Percentiles rank a stretch among this genome's conserved stretches.
Evolutionary conservation across 2,797 vertebrate species (phyloP).

Genomic region (Catamblyrhynchus diadema): DNA sequence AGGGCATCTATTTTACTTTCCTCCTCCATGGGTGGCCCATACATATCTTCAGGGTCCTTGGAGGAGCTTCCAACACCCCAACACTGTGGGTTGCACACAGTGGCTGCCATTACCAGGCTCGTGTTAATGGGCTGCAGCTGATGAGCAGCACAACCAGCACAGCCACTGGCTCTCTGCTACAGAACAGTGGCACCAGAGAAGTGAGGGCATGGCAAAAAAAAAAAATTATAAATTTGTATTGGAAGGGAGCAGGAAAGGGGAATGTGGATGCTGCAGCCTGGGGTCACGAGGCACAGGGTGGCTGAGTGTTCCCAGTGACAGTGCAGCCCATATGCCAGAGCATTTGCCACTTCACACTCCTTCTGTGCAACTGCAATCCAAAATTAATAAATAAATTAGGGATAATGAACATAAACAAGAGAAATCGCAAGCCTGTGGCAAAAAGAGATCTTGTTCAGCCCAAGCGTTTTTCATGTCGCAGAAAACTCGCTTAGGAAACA

Average conservation of each 20-base stretch:
- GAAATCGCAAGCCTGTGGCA: background rate
- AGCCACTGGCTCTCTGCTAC: background rate
- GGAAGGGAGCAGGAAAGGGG: background rate
- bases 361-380: background rate
- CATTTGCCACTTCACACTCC: constrained; percentile 30
- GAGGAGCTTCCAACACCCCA: constrained; percentile 11
- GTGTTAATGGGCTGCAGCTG: background rate
- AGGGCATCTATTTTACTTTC: background rate
- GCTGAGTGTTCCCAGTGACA: background rate
- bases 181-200: background rate
- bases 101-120: background rate
- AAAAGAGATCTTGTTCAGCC: constrained; percentile 4
- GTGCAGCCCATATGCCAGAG: constrained; percentile 1
- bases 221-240: background rate
- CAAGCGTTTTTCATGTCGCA: background rate
- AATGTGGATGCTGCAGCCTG: background rate
- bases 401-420: background rate
- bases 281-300: background rate
- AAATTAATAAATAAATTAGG: constrained; percentile 41
- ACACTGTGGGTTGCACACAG: background rate
- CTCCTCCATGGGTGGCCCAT: constrained; percentile 13
- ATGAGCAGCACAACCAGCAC: background rate
- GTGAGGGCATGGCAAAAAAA: background rate
- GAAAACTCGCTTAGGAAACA: constrained; percentile 33
- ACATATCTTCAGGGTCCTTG: background rate